These are phyloP conservation scores for Entelurus aequoreus DNA, from an alignment of 2,113 vertebrate species.

Conservation along the genomic window DNA sequence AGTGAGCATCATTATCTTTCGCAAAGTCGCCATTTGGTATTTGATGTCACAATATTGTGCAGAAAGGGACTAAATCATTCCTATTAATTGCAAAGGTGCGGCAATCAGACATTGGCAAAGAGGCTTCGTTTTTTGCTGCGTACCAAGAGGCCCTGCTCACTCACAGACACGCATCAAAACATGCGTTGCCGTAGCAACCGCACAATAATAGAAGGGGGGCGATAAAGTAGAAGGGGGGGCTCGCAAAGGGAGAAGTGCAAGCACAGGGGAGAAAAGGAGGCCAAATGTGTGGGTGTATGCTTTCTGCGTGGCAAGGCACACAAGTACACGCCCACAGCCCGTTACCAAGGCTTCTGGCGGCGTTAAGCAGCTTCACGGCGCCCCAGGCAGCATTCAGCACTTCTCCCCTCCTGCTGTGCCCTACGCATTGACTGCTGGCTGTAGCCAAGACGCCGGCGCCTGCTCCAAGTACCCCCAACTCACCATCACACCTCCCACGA, in stretches of 20 bases:
- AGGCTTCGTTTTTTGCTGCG: slow-evolving; percentile 27
- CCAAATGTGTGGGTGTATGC: slow-evolving; percentile 6
- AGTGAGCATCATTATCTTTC: background rate
- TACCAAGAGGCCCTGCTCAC: slow-evolving; percentile 36
- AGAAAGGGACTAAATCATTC: slow-evolving; percentile 6
- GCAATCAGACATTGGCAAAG: slow-evolving; percentile 25
- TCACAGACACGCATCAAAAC: slow-evolving; percentile 39
- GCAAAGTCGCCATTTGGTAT: background rate
- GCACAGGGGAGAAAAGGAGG: slow-evolving; percentile 19
- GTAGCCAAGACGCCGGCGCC: slow-evolving; percentile 4
- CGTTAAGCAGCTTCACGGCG: slow-evolving; percentile 41
- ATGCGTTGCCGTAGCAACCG: slow-evolving; percentile 64
- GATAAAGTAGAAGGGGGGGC: slow-evolving; percentile 45
- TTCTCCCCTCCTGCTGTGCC: slow-evolving; percentile 20
- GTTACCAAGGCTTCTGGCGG: slow-evolving; percentile 58
- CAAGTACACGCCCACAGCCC: slow-evolving; percentile 46
- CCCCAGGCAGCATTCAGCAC: slow-evolving; percentile 26
- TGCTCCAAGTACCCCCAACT: slow-evolving; percentile 4
- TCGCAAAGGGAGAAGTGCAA: slow-evolving; percentile 9
- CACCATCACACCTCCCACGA: slow-evolving; percentile 41
- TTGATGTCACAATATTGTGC: background rate
- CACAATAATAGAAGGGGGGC: slow-evolving; percentile 61
- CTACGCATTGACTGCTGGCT: background rate
- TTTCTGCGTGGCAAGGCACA: slow-evolving; percentile 24
- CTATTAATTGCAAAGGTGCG: slow-evolving; percentile 20